Conservation (phyloP, 1,140 invertebrate species). For the Hestina assimilis region DNA sequence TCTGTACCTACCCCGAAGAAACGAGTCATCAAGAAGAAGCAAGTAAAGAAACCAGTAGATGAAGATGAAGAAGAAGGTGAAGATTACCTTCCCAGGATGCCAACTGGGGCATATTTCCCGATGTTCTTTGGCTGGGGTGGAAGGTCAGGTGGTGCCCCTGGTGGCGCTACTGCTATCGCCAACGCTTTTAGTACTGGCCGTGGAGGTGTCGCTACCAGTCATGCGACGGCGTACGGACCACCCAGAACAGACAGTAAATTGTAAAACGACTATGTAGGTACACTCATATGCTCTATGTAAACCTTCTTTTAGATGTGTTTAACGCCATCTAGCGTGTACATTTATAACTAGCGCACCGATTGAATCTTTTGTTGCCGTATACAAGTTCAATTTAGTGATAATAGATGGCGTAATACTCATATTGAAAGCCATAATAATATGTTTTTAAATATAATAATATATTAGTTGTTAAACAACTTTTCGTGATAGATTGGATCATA, state of each 20-base stretch:
- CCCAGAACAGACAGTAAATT: slow-evolving; percentile 50
- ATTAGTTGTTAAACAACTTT: slow-evolving; percentile 28
- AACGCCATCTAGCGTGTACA: slow-evolving; percentile 25
- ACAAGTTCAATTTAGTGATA: slow-evolving; percentile 11
- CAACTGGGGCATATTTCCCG: slow-evolving; percentile 80
- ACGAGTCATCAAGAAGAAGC: slow-evolving; percentile 57
- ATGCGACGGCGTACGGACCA: slow-evolving; percentile 83
- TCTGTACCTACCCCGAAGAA: slow-evolving; percentile 44
- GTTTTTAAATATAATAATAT: slow-evolving; percentile 13
- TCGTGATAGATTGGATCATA: slow-evolving; percentile 8
- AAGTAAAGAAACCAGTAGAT: slow-evolving; percentile 64
- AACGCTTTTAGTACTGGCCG: slow-evolving; percentile 84
- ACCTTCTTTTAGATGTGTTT: not conserved
- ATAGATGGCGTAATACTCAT: slow-evolving; percentile 27
- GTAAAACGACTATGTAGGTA: slow-evolving; percentile 20
- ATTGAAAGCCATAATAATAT: not conserved
- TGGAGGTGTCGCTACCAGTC: slow-evolving; percentile 83
- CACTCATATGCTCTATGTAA: not conserved
- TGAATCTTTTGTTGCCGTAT: slow-evolving; percentile 20
- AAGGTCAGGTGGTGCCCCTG: slow-evolving; percentile 52
- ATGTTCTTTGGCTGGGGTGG: slow-evolving; percentile 79
- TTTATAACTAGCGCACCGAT: slow-evolving; percentile 4
- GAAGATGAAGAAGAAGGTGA: slow-evolving; percentile 69
- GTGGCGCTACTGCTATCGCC: slow-evolving; percentile 81
- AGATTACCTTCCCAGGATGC: slow-evolving; percentile 50